A percentile compares a stretch with the other conserved stretches of the same genome.
Evolutionary conservation across 2,888 invertebrate genomes (phyloP).

Genomic region (Dysmachus trigonus): DNA sequence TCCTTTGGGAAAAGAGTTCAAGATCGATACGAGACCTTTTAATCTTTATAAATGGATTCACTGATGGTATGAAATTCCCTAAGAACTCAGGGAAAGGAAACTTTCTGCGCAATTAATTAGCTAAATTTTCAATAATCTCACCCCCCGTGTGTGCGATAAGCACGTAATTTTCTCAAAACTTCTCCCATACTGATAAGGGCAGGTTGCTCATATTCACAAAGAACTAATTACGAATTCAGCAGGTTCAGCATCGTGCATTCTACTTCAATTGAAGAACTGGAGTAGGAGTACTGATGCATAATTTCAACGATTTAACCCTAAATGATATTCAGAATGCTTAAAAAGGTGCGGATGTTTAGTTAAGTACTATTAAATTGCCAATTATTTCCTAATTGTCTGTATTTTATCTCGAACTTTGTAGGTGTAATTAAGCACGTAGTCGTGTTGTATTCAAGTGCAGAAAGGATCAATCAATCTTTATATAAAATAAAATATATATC

Average conservation of each 20-base stretch:
- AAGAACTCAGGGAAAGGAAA: background rate
- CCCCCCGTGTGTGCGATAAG: background rate
- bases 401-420: background rate
- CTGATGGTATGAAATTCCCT: background rate
- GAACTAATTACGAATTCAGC: constrained; percentile 12
- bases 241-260: background rate
- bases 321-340: background rate
- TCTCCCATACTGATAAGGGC: background rate
- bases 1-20: background rate
- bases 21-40: constrained; percentile 32
- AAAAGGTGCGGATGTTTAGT: background rate
- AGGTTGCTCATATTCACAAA: background rate
- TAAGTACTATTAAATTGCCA: background rate
- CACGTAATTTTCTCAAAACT: background rate
- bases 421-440: no score
- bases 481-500: no score
- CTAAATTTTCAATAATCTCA: constrained; percentile 17
- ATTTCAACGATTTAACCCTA: background rate
- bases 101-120: constrained; percentile 20
- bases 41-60: constrained; percentile 33
- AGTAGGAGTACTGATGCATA: background rate
- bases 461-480: no score
- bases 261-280: background rate
- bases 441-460: no score
- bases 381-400: background rate